These are phyloP conservation scores for Conopomorpha cramerella DNA, from an alignment of 1,140 invertebrate genomes.

Conservation along the genomic window DNA sequence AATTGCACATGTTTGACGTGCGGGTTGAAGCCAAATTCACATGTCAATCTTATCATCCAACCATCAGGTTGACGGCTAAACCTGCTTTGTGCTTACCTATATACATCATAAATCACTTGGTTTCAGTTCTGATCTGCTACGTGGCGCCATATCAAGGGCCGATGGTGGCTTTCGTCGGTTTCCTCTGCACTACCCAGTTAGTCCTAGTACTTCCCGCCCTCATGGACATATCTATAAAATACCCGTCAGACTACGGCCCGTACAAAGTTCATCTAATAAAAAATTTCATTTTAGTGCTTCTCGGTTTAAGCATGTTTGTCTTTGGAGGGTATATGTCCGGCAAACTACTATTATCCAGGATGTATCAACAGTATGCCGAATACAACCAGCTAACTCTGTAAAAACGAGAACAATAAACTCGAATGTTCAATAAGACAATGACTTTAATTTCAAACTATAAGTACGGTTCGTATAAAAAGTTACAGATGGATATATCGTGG, in stretches of 20 bases:
- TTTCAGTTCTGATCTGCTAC: slow-evolving; percentile 28
- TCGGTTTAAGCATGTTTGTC: slow-evolving; percentile 13
- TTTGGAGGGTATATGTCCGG: slow-evolving; percentile 15
- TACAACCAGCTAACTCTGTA: too few species aligned
- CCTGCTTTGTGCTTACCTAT: too few species aligned
- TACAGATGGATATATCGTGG: too few species aligned
- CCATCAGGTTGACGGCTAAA: too few species aligned
- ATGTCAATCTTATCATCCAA: too few species aligned
- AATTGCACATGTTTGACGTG: too few species aligned
- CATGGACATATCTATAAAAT: slow-evolving; percentile 29
- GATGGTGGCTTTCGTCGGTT: slow-evolving; percentile 27
- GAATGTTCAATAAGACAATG: too few species aligned
- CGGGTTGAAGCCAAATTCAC: too few species aligned
- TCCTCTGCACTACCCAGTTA: slow-evolving; percentile 21
- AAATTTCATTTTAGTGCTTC: slow-evolving; percentile 15
- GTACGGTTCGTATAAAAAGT: too few species aligned
- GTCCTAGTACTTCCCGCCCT: slow-evolving; percentile 23
- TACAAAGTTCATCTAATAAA: slow-evolving; percentile 20
- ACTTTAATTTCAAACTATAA: too few species aligned
- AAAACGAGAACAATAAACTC: too few species aligned
- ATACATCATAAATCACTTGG: too few species aligned
- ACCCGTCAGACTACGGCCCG: slow-evolving; percentile 18
- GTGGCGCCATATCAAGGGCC: slow-evolving; percentile 28
- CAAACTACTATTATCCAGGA: slow-evolving; percentile 18
- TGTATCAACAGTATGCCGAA: slow-evolving; percentile 4